A percentile compares a stretch with the other conserved stretches of the same genome.
phyloP scores from a whole-genome alignment of 1,140 invertebrate species.

The Nasonia vitripennis region DNA sequence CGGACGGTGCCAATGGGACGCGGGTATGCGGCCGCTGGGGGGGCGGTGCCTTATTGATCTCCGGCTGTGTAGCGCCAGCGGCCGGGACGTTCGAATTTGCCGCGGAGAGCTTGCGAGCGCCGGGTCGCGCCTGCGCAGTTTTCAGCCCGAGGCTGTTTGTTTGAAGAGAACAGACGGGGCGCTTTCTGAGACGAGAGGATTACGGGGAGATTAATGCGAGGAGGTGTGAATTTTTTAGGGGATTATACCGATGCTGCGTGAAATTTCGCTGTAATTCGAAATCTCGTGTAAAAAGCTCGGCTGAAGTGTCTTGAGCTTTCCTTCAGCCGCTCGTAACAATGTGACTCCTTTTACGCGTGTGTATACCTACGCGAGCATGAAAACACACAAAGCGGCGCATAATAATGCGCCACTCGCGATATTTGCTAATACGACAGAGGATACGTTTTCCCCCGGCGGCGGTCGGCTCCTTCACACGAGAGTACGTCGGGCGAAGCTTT shows the following conservation, averaged over 20 bases:
- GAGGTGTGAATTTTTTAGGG: background rate
- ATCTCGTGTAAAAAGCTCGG: no score
- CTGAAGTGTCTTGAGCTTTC: no score
- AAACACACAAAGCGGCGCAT: background rate
- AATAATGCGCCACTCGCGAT: background rate
- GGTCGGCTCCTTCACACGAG: background rate
- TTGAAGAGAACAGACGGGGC: background rate
- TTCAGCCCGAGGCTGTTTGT: no score
- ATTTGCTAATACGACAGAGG: background rate
- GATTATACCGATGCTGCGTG: background rate
- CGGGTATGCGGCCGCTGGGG: background rate
- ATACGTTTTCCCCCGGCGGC: background rate
- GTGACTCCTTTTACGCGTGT: background rate
- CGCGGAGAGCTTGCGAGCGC: constrained; percentile 17
- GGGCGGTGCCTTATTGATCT: constrained; percentile 46
- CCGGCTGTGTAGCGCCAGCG: background rate
- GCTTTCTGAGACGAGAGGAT: background rate
- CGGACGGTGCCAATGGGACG: constrained; percentile 33
- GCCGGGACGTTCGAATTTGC: background rate
- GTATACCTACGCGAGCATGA: background rate
- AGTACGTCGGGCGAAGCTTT: no score
- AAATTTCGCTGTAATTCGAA: no score
- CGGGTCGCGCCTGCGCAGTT: background rate
- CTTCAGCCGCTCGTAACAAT: background rate
- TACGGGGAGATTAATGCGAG: background rate